phyloP scores from a whole-genome alignment of 2,113 vertebrate genomes.

The Campylomormyrus numenius region DNA sequence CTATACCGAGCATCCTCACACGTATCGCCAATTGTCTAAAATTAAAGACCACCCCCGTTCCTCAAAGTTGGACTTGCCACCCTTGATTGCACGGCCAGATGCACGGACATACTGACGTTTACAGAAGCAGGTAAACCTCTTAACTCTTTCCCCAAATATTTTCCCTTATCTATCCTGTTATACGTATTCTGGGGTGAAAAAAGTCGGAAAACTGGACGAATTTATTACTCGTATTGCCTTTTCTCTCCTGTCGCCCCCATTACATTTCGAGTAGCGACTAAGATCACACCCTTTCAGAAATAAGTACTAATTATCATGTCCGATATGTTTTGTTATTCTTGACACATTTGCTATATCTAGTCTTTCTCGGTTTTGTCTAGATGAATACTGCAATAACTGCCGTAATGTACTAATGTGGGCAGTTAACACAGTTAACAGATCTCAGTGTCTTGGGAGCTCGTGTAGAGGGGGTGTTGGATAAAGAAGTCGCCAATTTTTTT shows the following conservation, averaged over 20 bases:
- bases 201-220: background rate
- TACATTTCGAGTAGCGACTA: background rate
- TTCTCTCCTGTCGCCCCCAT: background rate
- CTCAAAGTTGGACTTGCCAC: slow-evolving; percentile 34
- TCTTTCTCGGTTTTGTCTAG: background rate
- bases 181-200: background rate
- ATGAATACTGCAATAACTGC: background rate
- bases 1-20: slow-evolving; percentile 28
- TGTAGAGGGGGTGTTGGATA: background rate
- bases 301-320: background rate
- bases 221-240: background rate
- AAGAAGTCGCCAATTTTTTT: background rate
- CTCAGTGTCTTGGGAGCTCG: background rate
- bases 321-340: background rate
- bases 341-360: background rate
- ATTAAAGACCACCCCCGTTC: slow-evolving; percentile 38
- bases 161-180: background rate
- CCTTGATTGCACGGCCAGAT: slow-evolving; percentile 32
- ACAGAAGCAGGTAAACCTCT: slow-evolving; percentile 10
- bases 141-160: background rate
- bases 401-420: background rate
- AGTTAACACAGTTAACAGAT: background rate
- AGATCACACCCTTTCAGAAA: background rate
- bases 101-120: slow-evolving; percentile 33
- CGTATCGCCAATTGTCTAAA: slow-evolving; percentile 23